Evolutionary conservation across 2,113 vertebrate species (phyloP), one percentile per base, ranked within the genome.

Genomic region (Nycticryphes semicollaris): DNA sequence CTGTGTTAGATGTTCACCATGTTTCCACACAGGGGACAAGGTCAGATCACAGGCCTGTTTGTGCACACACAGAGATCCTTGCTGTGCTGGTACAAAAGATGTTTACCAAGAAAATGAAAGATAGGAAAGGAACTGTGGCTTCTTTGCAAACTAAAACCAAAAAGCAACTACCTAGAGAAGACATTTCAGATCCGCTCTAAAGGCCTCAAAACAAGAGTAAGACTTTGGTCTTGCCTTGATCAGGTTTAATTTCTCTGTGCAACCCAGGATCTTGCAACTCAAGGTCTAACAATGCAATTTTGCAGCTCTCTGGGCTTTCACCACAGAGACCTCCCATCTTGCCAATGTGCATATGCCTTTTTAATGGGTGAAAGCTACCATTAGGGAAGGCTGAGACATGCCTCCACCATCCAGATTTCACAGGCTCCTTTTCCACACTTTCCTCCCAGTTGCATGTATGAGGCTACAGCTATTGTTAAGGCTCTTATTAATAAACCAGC

Each of bases 401-500:
- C 23, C 47, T 16, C 45, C 50, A 21, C 10, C 3, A 5, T 15
- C 56, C 76, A 21, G 12, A 11, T 51, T 27, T 39, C 75, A 63
- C 23, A 7, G 43, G 37, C 28, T 67, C 20, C 79, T 78, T 15
- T 7, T 31, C 72, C 70, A 47, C 24, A 30, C 6, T 33, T 53
- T 6, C 51, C 53, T 62, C 67, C 86, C 31, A 1, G 24, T 5
- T 27, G 3, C n/a, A 31, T 2, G 6, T 1, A 41, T 0, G 7
- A 57, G 31, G 37, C 51, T 57, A 7, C 54, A 41, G 19, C 25
- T 27, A 45, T 11, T 37, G 30, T 25, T 64, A 79, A 27, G 63
- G 67, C 72, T 74, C 30, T 59, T 64, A 60, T 12, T 9, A 70
- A 83, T 17, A 54, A 76, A 35, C 2, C 60, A 80, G 67, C 59